A percentile compares a stretch with the other conserved stretches of the same genome.
Conservation (phyloP, 2,113 vertebrate genomes). For the Cottus gobio region DNA sequence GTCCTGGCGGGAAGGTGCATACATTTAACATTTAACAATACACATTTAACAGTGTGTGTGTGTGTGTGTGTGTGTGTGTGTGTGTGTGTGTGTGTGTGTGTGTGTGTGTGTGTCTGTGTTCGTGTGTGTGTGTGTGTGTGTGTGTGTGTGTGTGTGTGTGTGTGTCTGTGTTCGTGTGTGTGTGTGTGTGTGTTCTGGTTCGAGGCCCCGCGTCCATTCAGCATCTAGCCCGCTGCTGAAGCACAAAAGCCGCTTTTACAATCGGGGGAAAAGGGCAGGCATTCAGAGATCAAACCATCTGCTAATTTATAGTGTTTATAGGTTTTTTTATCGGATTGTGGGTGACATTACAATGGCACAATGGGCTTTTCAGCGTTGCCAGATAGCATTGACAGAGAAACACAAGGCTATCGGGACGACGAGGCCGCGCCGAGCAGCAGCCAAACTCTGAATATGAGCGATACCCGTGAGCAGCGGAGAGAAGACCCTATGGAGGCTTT, state of each 20-base stretch:
- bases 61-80: conserved; percentile 36
- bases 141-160: conserved; percentile 38
- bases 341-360: conserved; percentile 57
- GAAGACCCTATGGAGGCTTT: neutral
- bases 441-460: conserved; percentile 30
- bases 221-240: conserved; percentile 24
- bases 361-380: conserved; percentile 40
- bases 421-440: conserved; percentile 5
- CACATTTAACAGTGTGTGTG: too few relatives aligned
- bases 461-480: conserved; percentile 5
- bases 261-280: conserved; percentile 50
- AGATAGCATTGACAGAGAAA: conserved; percentile 6
- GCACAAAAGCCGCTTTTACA: conserved; percentile 61
- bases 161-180: neutral
- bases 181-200: conserved; percentile 46
- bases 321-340: conserved; percentile 41
- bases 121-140: conserved; percentile 24
- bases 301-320: conserved; percentile 69
- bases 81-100: conserved; percentile 30
- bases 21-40: too few relatives aligned
- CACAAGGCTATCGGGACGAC: conserved; percentile 15
- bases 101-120: conserved; percentile 41
- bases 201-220: conserved; percentile 51
- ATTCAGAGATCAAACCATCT: conserved; percentile 66
- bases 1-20: too few relatives aligned